Evolutionary conservation across 2,113 vertebrate species (phyloP), one percentile per base, ranked within the genome.

Genomic region (Panthera leo): DNA sequence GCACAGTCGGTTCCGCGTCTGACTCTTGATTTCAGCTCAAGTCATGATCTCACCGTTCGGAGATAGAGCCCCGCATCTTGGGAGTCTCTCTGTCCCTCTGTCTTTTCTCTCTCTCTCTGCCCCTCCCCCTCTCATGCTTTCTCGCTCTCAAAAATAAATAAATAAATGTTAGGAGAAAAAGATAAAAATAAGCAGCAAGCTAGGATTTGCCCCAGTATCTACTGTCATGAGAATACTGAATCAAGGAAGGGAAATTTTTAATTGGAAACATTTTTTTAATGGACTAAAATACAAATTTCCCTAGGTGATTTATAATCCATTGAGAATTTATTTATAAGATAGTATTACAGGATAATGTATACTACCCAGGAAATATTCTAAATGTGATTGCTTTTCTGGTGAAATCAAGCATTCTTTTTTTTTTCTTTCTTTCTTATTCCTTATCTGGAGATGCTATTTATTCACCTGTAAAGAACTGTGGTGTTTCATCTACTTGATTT

Each of bases 301-400:
- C 13, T 89, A 42, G 45, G 29, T 93, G 29, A 84, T 87, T 93
- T 98, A 48, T 53, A 65, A 65, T 82, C 86, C 2, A 83, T 36
- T 91, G n/a, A 98, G 31, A 93, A 36, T 90, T 91, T 97, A n/a
- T 96, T 97, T 55, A 55, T 48, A 91, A 68, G 58, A 27, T 78
- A 96, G 48, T 89, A 48, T 97, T 97, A 55, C 3, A 80, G 45
- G 68, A 16, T 36, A 55, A 4, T 39, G 11, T 55, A 15, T 48
- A 55, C 13, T 78, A 7, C 71, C 80, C 90, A 68, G 85, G 78
- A 87, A 88, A 29, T 21, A 83, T 96, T 92, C 34, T 89, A 31
- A 86, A 34, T 11, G 6, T 53, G 25, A 73, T 36, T 75, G 39
- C 7, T 91, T 94, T 96, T 67, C 80, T 68, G 31, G 21, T 91